phyloP scores from a whole-genome alignment of 2,797 vertebrate species.

The Echeneis naucrates region DNA sequence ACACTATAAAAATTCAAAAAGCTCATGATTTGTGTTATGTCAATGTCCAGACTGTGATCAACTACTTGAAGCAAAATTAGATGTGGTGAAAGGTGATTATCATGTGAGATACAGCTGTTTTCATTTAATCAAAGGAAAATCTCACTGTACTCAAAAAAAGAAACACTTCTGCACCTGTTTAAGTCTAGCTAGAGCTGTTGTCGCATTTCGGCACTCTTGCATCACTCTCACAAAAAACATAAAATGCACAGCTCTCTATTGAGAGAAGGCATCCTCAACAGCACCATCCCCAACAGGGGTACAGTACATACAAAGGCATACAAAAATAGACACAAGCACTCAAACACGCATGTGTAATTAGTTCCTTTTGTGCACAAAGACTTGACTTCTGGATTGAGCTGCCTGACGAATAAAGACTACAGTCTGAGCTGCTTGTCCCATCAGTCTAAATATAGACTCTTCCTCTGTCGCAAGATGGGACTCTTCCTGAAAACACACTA shows the following conservation, averaged over 20 bases:
- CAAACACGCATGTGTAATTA: conserved; percentile 11
- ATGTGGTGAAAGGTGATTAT: conserved; percentile 31
- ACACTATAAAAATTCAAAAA: neutral
- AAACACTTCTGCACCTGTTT: conserved; percentile 44
- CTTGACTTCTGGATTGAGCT: conserved; percentile 55
- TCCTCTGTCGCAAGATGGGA: conserved; percentile 63
- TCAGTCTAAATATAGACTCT: conserved; percentile 72
- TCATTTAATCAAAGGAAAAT: conserved; percentile 38
- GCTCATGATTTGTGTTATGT: neutral
- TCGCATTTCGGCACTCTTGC: conserved; percentile 69
- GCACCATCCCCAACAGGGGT: conserved; percentile 16
- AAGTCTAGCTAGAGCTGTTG: conserved; percentile 52
- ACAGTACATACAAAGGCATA: neutral
- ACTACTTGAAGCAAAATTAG: conserved; percentile 40
- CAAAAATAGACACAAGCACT: conserved; percentile 17
- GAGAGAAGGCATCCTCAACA: conserved; percentile 38
- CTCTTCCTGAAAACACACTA: conserved; percentile 67
- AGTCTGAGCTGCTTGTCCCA: conserved; percentile 52
- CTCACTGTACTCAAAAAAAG: conserved; percentile 24
- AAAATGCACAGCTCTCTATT: conserved; percentile 47
- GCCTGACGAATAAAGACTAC: conserved; percentile 58
- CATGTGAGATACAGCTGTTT: conserved; percentile 43
- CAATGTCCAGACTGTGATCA: conserved; percentile 17
- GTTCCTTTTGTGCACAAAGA: conserved; percentile 40
- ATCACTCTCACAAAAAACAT: conserved; percentile 64